phyloP scores from a whole-genome alignment of 2,888 invertebrate genomes.

The Pycnomerus fuliginosus region DNA sequence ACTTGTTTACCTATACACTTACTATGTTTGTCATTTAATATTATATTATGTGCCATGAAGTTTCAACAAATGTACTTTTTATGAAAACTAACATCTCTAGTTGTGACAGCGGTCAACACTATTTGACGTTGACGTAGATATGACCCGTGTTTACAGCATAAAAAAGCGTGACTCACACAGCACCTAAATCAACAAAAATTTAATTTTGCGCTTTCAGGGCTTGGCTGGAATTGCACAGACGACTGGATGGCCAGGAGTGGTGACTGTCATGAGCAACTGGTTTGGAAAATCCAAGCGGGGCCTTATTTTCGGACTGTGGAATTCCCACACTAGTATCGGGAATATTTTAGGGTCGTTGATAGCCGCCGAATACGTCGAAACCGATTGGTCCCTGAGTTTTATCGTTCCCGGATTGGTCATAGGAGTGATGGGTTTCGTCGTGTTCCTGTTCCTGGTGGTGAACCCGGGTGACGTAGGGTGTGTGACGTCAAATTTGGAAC shows the following conservation, averaged over 20 bases:
- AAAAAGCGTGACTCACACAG: too few species aligned
- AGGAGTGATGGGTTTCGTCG: constrained; percentile 65
- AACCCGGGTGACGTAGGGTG: constrained; percentile 74
- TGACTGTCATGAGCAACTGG: constrained; percentile 93
- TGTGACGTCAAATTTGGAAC: constrained; percentile 6
- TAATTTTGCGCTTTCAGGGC: constrained; percentile 55
- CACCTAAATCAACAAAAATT: too few species aligned
- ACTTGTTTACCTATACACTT: too few species aligned
- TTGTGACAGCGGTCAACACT: too few species aligned
- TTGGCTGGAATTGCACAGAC: constrained; percentile 87
- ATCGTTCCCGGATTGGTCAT: constrained; percentile 88
- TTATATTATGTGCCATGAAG: too few species aligned
- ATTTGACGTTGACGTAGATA: too few species aligned
- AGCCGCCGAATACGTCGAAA: constrained; percentile 82
- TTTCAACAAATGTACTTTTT: too few species aligned
- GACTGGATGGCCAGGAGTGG: constrained; percentile 96
- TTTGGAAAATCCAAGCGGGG: constrained; percentile 90
- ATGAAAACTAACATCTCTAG: too few species aligned
- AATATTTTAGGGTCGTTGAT: constrained; percentile 92
- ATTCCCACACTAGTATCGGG: constrained; percentile 94
- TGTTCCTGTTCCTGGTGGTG: constrained; percentile 84
- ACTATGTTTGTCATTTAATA: too few species aligned
- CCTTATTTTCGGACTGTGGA: constrained; percentile 95
- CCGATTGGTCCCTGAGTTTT: constrained; percentile 89
- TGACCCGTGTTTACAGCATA: too few species aligned